Evolutionary conservation across 2,888 invertebrate species (phyloP), one percentile per base, ranked within the genome.

Genomic region (Capitulum mitella): DNA sequence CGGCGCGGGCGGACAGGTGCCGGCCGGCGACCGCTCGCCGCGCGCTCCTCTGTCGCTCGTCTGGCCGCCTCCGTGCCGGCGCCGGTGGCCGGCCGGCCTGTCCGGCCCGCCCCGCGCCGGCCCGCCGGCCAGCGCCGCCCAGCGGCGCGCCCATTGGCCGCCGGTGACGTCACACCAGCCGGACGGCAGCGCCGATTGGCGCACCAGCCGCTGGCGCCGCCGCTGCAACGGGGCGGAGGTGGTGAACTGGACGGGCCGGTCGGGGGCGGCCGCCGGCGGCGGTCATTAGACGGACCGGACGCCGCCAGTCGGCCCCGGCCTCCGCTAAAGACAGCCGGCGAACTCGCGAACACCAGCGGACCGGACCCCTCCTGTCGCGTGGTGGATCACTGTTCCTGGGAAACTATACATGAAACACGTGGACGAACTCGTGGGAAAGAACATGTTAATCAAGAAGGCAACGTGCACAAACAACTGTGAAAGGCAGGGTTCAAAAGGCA

Each of bases 141-240:
- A 83, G 88, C 87, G 81, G 89, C 87, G 84, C 90, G 89, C 83
- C 87, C 86, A 83, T 88, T 87, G 81, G 89, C 87, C 84, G 89
- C 89, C 83, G 89, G 87, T 83, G 91, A 91, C 82, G 93, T 88
- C 82, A 93, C 91, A 54, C 94, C 91, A 82, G 94, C 89, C 85
- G 92, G 91, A 83, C 83, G 84, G 86, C 91, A 91, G 86, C 89
- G 91, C 86, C 95, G 95, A 78, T 94, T 95, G 79, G 95, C 95
- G 87, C 95, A 95, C 85, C 94, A 95, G 94, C 95, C 96, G 84
- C 96, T 91, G 84, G 94, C 93, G 1, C 92, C 91, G 43, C 19
- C 64, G 96, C 92, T 70, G 92, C 92, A 89, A 91, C 91, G 83
- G 92, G 91, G 82, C 91, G 90, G 84, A 93, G 92, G 82, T 88